These are phyloP conservation scores for Anableps anableps DNA, from an alignment of 2,797 vertebrate genomes.

Conservation along the genomic window DNA sequence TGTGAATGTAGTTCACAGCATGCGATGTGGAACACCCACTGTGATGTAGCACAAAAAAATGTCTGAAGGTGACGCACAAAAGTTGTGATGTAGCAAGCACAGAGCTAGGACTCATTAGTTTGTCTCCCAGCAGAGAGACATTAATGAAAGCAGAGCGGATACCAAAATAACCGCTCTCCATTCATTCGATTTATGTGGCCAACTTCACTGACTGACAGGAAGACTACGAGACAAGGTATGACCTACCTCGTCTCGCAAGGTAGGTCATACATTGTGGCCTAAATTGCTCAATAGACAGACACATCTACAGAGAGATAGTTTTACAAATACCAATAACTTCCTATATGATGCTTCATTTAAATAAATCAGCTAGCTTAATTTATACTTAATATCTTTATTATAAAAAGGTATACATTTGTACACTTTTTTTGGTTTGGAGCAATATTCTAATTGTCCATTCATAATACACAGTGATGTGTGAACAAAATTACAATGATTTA, in stretches of 20 bases:
- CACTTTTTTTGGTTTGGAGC: background rate
- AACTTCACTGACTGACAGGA: constrained; percentile 31
- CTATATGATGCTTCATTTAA: background rate
- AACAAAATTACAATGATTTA: background rate
- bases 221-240: constrained; percentile 17
- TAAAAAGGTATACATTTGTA: background rate
- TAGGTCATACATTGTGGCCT: constrained; percentile 23
- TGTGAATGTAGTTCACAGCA: constrained; percentile 36
- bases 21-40: constrained; percentile 44
- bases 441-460: background rate
- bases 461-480: background rate
- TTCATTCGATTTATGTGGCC: constrained; percentile 52
- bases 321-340: background rate
- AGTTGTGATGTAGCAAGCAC: constrained; percentile 62
- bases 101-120: constrained; percentile 65
- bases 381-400: background rate
- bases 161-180: constrained; percentile 58
- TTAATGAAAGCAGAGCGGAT: constrained; percentile 67
- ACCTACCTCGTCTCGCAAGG: constrained; percentile 7
- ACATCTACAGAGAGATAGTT: background rate
- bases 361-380: background rate
- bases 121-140: constrained; percentile 60
- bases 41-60: constrained; percentile 57
- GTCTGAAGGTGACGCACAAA: constrained; percentile 54
- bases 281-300: constrained; percentile 10